Base-by-base conservation (phyloP, 2,797 vertebrate genomes). In the Gobio occitaniae region DNA sequence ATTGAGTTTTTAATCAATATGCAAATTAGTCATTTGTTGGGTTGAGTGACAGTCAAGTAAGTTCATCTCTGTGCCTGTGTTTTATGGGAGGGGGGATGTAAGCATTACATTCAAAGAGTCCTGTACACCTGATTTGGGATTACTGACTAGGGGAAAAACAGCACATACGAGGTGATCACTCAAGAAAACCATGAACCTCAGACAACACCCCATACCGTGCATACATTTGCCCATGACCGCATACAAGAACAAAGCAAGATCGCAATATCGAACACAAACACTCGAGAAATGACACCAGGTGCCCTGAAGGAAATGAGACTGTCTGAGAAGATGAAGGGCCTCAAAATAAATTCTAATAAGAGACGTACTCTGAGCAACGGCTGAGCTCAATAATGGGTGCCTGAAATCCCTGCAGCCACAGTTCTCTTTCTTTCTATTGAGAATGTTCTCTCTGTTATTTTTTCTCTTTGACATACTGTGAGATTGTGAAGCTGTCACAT, bases 1-100 rank as follows among this genome's bases (percentile, higher is more conserved):
- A 69, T 69, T 2, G 71, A 68, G 66, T 71, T 84, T 87, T 87
- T 69, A 77, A 87, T 87, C 78, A 84, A 84, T 87, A 87, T 84
- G 82, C 78, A 84, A 84, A 87, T 84, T 3, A 69, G 41, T 52
- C 61, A 84, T 84, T 52, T 80, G 75, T 78, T 70, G 48, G 81
- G 52, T 72, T 75, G 74, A 83, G 74, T 78, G 85, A 72, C 72
- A 83, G 32, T 21, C 6, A 74, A 82, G 25, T n/a, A 52, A 63
- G 11, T 63, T 41, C 17, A 48, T 78, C 15, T 79, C 61, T 32
- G 76, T 63, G 56, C 2, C 19, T 65, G 41, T 44, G 21, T 17
- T 21, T 44, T 47, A 79, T 21, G 19, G 32, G 19, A 41, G 19
- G 3, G 19, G 13, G 59, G 54, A 50, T n/a, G 21, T 41, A 52